Evolutionary conservation across 30 jellyfish, hydroid and myxozoan species (phyloP).

Genomic region (Aurelia sp.): DNA sequence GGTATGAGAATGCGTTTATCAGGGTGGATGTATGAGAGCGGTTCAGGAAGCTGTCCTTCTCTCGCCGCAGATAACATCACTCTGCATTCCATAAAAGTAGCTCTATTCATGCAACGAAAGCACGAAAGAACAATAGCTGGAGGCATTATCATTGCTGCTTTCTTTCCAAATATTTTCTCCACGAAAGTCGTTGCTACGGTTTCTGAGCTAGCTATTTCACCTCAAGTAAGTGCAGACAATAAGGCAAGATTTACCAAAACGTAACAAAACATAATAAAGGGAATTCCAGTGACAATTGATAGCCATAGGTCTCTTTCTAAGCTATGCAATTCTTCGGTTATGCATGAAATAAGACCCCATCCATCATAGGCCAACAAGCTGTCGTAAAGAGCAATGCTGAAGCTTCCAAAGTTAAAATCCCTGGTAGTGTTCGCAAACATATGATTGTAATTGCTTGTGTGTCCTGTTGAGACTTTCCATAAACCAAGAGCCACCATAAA

Average conservation of each 20-base stretch:
- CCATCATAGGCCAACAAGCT: conserved; percentile 55
- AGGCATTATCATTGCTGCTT: conserved; percentile 32
- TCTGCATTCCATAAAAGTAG: conserved; percentile 24
- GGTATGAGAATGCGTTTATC: conserved; percentile 31
- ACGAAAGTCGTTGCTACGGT: conserved; percentile 45
- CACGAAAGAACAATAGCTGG: conserved; percentile 13
- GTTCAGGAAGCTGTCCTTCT: conserved; percentile 59
- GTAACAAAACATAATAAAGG: conserved; percentile 21
- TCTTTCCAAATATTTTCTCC: conserved; percentile 27
- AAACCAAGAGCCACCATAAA: conserved; percentile 26
- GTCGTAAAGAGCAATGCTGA: conserved; percentile 42
- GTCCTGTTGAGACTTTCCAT: conserved; percentile 23
- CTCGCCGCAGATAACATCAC: conserved; percentile 47
- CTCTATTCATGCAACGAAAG: conserved; percentile 34
- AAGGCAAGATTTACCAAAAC: conserved; percentile 21
- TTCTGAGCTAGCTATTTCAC: conserved; percentile 35
- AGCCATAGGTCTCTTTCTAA: conserved; percentile 42
- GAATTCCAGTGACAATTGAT: conserved; percentile 26
- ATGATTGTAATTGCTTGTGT: conserved; percentile 5
- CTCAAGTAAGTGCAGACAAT: conserved; percentile 37
- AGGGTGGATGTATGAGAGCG: conserved; percentile 38
- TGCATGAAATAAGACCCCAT: conserved; percentile 45
- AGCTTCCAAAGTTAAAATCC: conserved; percentile 1
- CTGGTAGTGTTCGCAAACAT: background rate
- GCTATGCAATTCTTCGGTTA: conserved; percentile 56